These are phyloP conservation scores for Cryptoblepharus egeriae DNA, from an alignment of 2,797 vertebrate species.

Conservation along the genomic window DNA sequence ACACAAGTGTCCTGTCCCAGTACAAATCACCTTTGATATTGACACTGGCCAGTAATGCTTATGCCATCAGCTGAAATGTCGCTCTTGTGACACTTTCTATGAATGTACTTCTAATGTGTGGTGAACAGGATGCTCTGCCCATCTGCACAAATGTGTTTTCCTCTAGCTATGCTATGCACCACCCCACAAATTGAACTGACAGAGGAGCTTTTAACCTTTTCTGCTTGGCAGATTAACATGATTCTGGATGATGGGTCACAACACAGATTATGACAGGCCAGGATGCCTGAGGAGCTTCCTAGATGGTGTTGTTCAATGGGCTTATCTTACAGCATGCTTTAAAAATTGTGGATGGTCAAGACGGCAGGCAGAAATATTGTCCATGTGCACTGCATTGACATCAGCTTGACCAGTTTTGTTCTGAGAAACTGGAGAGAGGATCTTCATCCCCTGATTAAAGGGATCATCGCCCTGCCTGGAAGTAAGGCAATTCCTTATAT, in stretches of 20 bases:
- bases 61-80: constrained; percentile 29
- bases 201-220: constrained; percentile 74
- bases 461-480: not conserved
- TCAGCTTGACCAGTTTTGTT: constrained; percentile 1
- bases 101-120: constrained; percentile 46
- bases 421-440: constrained; percentile 12
- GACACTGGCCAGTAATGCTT: constrained; percentile 42
- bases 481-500: too few species aligned
- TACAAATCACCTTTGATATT: constrained; percentile 14
- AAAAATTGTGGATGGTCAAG: not conserved
- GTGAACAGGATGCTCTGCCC: constrained; percentile 48
- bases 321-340: constrained; percentile 13
- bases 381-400: constrained; percentile 1
- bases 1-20: not conserved
- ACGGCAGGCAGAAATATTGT: not conserved
- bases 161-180: constrained; percentile 58
- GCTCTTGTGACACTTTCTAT: constrained; percentile 49
- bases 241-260: constrained; percentile 67
- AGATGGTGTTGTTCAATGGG: not conserved
- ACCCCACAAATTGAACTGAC: constrained; percentile 68
- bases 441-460: too few species aligned
- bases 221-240: constrained; percentile 57
- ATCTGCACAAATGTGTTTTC: constrained; percentile 60
- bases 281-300: constrained; percentile 59
- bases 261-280: constrained; percentile 50